Conservation (phyloP, 2,113 vertebrate species). For the Neolamprologus caudopunctatus region DNA sequence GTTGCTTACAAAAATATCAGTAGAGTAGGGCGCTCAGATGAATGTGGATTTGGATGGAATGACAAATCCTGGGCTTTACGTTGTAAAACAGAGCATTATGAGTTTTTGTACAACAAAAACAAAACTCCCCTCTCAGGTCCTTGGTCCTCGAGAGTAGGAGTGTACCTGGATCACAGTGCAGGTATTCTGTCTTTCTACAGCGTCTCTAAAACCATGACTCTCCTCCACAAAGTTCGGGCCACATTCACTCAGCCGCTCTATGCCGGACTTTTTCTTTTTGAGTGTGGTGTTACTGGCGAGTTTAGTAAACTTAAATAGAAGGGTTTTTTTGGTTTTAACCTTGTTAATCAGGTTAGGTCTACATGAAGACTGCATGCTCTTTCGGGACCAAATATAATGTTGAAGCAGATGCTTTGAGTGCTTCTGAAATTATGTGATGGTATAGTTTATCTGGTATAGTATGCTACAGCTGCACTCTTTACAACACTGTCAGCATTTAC, state of each 20-base stretch:
- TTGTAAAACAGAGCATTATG: neutral
- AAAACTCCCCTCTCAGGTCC: neutral
- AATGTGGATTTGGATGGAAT: neutral
- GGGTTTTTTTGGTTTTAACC: neutral
- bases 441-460: neutral
- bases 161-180: neutral
- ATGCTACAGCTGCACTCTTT: neutral
- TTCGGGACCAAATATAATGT: neutral
- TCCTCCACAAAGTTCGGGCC: neutral
- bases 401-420: neutral
- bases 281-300: neutral
- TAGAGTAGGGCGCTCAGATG: neutral
- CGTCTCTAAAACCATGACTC: neutral
- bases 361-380: neutral
- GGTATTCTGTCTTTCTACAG: neutral
- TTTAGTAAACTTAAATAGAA: neutral
- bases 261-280: neutral
- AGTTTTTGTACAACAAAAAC: neutral
- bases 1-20: neutral
- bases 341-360: neutral
- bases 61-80: neutral
- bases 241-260: neutral
- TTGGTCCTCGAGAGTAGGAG: neutral
- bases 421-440: neutral
- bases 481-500: neutral